These are phyloP conservation scores for Alviniconcha strummeri DNA, from an alignment of 2,888 invertebrate species.

Conservation along the genomic window DNA sequence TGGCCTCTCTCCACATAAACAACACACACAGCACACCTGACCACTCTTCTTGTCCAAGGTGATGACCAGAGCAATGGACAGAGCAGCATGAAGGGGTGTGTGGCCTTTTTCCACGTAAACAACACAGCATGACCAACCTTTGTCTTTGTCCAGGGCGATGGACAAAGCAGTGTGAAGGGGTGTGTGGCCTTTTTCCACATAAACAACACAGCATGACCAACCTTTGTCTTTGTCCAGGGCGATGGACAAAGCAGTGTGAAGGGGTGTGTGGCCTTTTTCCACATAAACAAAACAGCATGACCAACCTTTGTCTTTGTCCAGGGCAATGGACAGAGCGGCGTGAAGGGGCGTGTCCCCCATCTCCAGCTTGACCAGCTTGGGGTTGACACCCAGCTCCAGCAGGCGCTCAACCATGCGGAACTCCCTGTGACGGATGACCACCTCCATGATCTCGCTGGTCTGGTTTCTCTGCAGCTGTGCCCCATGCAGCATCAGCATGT, in stretches of 20 bases:
- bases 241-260: no score
- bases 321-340: constrained; percentile 54
- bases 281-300: no score
- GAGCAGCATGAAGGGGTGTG: constrained; percentile 61
- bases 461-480: constrained; percentile 21
- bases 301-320: constrained; percentile 58
- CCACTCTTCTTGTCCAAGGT: constrained; percentile 59
- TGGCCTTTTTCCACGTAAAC: constrained; percentile 53
- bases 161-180: no score
- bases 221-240: no score
- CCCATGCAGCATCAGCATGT: constrained; percentile 33
- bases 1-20: no score
- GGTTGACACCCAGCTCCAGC: constrained; percentile 51
- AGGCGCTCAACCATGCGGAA: constrained; percentile 48
- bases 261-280: no score
- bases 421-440: constrained; percentile 29
- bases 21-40: constrained; percentile 27
- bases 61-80: constrained; percentile 53
- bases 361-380: constrained; percentile 44
- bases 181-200: no score
- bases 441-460: constrained; percentile 26
- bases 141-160: no score
- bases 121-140: no score
- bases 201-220: constrained; percentile 20
- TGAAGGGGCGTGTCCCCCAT: constrained; percentile 62